phyloP scores from a whole-genome alignment of 2,113 vertebrate genomes.

The Gila orcuttii region DNA sequence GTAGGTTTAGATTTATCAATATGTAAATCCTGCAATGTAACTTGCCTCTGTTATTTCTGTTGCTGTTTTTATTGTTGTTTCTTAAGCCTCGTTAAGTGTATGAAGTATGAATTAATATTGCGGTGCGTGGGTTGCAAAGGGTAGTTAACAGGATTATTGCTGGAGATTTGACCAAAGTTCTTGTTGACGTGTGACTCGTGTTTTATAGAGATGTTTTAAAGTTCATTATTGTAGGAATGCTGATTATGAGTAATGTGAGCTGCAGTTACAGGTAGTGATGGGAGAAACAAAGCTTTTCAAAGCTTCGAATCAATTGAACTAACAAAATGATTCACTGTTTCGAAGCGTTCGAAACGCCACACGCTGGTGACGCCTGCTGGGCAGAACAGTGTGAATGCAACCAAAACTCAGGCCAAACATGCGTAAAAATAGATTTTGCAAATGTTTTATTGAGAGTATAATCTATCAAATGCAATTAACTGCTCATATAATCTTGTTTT shows the following conservation, averaged over 20 bases:
- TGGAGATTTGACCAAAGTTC: neutral
- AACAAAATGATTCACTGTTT: too few species aligned
- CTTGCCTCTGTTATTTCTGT: neutral
- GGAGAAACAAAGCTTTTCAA: too few species aligned
- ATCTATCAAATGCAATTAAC: too few species aligned
- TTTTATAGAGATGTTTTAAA: conserved; percentile 25
- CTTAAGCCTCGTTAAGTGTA: neutral
- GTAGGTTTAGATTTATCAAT: neutral
- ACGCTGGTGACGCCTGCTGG: too few species aligned
- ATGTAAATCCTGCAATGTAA: neutral
- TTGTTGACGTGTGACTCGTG: neutral
- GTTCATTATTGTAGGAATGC: neutral
- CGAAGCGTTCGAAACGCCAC: too few species aligned
- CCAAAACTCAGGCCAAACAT: too few species aligned
- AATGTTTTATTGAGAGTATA: too few species aligned
- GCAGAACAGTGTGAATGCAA: too few species aligned
- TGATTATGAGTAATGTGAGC: neutral
- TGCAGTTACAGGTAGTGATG: neutral
- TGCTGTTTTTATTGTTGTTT: neutral
- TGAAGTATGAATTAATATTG: neutral
- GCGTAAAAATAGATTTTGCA: too few species aligned
- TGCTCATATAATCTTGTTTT: too few species aligned
- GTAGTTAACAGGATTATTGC: conserved; percentile 10
- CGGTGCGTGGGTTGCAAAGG: neutral
- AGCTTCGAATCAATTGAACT: too few species aligned